Percentiles rank a stretch among this genome's conserved stretches.
Conservation (phyloP, 1,140 invertebrate species). For the Ceratosolen solmsi region DNA sequence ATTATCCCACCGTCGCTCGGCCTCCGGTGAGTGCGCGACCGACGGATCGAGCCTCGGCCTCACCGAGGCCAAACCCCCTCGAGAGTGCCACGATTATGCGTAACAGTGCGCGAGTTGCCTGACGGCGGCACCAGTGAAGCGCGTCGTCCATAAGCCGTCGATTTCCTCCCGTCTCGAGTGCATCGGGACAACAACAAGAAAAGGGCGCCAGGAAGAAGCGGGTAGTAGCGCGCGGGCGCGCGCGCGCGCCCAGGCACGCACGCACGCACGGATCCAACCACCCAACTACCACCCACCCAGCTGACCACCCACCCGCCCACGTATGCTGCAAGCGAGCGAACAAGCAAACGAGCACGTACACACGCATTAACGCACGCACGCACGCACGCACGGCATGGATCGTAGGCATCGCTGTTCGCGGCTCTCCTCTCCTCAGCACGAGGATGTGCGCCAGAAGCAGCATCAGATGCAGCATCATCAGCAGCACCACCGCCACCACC, state of each 20-base stretch:
- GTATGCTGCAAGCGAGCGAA: no score
- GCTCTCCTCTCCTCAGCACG: no score
- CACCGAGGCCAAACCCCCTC: background rate
- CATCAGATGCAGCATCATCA: background rate
- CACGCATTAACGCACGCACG: no score
- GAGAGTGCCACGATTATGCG: conserved; percentile 20
- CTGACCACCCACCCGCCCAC: no score
- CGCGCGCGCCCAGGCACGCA: background rate
- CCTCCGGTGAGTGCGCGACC: conserved; percentile 17
- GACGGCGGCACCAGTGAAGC: conserved; percentile 5
- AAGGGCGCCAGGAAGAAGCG: no score
- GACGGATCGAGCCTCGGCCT: background rate
- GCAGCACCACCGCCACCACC: background rate
- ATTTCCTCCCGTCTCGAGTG: background rate
- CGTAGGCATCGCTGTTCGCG: no score
- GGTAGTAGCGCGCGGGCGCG: background rate
- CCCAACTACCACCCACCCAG: no score
- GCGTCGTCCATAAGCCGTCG: background rate
- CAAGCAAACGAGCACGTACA: no score
- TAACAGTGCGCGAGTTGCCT: conserved; percentile 38
- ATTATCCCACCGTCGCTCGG: conserved; percentile 14
- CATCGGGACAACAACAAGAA: no score
- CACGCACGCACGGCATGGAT: no score
- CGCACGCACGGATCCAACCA: no score
- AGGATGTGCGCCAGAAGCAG: background rate